Evolutionary conservation across 2,888 invertebrate species (phyloP), one percentile per base, ranked within the genome.

Genomic region (Drosophila conformis): DNA sequence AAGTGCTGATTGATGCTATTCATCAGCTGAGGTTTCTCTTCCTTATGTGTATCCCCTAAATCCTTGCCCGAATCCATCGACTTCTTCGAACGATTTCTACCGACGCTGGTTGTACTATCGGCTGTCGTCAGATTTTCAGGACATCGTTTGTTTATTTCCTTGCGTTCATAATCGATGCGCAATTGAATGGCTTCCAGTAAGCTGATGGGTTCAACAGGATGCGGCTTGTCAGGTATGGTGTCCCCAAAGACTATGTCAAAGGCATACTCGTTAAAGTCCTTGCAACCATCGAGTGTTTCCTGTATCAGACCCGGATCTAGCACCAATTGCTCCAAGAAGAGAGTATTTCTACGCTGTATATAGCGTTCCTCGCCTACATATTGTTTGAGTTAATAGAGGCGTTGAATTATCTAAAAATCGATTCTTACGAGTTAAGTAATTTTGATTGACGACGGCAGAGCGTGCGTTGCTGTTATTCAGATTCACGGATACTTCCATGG

Each of bases 301-400:
- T 91, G 90, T 64, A 91, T 90, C 5, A 77, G 49, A 8, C 90
- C 92, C 0, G 88, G 90, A 56, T 92, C 91, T 46, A 77, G 62
- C 0, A 92, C 87, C 27, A 91, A 63, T 0, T 52, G 29, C 2
- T 89, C 80, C 3, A 83, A 53, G 29, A 77, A 83, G 1, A 73
- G 31, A 0, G 60, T 31, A 13, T 73, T 42, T 0, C 71, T 77
- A 1, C 73, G 75, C 2, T 66, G 67, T 3, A 64, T 67, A 11
- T 74, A 56, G 0, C 62, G 71, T 6, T 85, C 72, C 31, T 81
- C 87, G 27, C 67, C 85, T 85, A 11, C 7, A 18, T 1, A 27
- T n/a, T 0, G 3, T 5, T 13, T 11, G 2, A 15, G n/a, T 53
- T 36, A 60, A 11, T 6, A 4, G 10, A 31, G 2, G 65, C 2